A percentile compares a stretch with the other conserved stretches of the same genome.
Evolutionary conservation across 1,140 invertebrate genomes (phyloP).

Genomic region (Melanaphis sacchari): DNA sequence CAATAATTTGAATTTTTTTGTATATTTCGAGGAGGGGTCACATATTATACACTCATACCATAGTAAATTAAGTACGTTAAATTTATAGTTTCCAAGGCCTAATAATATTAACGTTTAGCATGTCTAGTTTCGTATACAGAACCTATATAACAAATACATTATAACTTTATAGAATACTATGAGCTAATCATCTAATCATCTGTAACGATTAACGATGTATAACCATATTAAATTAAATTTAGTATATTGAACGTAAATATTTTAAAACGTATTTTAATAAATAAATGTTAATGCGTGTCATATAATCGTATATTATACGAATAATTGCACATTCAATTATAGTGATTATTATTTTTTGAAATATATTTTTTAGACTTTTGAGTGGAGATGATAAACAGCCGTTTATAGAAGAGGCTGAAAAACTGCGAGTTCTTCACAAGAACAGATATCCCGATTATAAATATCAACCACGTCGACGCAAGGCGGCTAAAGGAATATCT

Average conservation of each 20-base stretch:
- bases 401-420: conserved; percentile 90
- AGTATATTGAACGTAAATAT: background rate
- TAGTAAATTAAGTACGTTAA: background rate
- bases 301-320: background rate
- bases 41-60: too few relatives aligned
- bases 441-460: conserved; percentile 92
- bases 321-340: background rate
- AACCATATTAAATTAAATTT: background rate
- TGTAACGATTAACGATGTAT: background rate
- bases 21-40: background rate
- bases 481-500: conserved; percentile 52
- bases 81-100: background rate
- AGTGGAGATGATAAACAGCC: conserved; percentile 81
- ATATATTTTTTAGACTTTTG: conserved; percentile 71
- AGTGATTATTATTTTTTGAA: background rate
- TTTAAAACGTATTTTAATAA: background rate
- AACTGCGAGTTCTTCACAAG: conserved; percentile 85
- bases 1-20: background rate
- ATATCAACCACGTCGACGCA: conserved; percentile 62
- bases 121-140: background rate
- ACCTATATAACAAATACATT: background rate
- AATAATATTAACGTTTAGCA: background rate
- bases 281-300: background rate
- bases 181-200: background rate
- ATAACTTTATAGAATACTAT: background rate